Evolutionary conservation across 2,113 vertebrate species (phyloP).

Genomic region (Pitta sordida): DNA sequence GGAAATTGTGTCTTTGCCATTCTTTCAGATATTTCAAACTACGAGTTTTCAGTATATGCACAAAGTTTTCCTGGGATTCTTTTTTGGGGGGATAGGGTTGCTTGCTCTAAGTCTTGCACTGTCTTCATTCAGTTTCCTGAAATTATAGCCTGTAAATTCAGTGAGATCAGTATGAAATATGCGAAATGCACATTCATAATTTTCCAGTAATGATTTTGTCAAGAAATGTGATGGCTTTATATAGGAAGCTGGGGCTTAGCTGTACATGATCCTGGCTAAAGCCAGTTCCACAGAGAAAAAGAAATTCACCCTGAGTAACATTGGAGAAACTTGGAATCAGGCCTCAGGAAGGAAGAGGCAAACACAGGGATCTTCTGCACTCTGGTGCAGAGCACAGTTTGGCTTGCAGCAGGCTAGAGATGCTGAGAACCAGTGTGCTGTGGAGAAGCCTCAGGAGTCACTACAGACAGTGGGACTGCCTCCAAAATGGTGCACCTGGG

Average conservation of each 20-base stretch:
- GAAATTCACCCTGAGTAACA: not conserved
- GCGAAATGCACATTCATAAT: not conserved
- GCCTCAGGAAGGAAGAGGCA: not conserved
- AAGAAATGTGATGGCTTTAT: not conserved
- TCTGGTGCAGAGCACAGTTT: not conserved
- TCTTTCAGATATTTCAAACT: not conserved
- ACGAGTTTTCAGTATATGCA: not conserved
- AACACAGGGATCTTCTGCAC: not conserved
- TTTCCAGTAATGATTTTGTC: not conserved
- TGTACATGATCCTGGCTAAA: not conserved
- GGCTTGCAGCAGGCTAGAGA: not conserved
- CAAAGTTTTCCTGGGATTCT: not conserved
- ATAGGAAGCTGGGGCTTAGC: not conserved
- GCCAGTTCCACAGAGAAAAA: not conserved
- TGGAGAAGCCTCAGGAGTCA: not conserved
- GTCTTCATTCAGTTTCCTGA: not conserved
- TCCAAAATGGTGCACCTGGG: not conserved
- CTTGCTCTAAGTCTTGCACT: not conserved
- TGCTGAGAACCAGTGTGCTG: not conserved
- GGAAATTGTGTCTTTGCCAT: not conserved
- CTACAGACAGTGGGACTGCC: not conserved
- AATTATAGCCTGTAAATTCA: not conserved
- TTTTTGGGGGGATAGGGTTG: not conserved
- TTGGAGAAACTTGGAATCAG: slow-evolving; percentile 12
- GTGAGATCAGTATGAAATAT: not conserved